Evolutionary conservation across 2,888 invertebrate genomes (phyloP), one percentile per base, ranked within the genome.

Genomic region (Minunthozetes semirufus): DNA sequence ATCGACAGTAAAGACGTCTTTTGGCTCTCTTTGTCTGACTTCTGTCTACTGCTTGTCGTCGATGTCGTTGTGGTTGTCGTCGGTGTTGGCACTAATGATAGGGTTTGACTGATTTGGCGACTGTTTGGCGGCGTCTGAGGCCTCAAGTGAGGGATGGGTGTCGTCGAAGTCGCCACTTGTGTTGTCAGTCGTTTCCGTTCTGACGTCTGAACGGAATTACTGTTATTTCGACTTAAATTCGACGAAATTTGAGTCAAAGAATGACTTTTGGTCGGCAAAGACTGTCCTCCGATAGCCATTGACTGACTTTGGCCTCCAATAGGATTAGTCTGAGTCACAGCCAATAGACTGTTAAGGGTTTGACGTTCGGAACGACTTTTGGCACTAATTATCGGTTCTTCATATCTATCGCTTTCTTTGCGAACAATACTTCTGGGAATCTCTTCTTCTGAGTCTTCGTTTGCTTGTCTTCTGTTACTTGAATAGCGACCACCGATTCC

Each of bases 1-100:
- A 93, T 93, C 85, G 85, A 81, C 85, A 63, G 15, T 1, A 15
- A 15, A 33, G 33, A 29, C 27, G 25, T n/a, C 17, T n/a, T 11
- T 6, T 66, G n/a, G n/a, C n/a, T n/a, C n/a, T n/a, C n/a, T n/a
- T n/a, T n/a, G n/a, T n/a, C n/a, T 66, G 9, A n/a, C 27, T 25
- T 33, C 33, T 33, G 33, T 33, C 33, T 33, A 19, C 66, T 53
- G 56, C 25, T 33, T 38, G 38, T 25, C 42, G 72, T 53, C 72
- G 13, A 19, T 33, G 63, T n/a, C 33, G 63, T n/a, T 29, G 27
- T 9, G 29, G 61, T 29, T 29, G 61, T 33, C 29, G 15, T 61
- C 25, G 59, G 42, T 19, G 48, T 17, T n/a, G 56, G 56, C 56
- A 56, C n/a, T 56, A 63, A 15, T 1, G 33, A 33, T 5, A 63